Base-by-base conservation (phyloP, 1,140 invertebrate genomes). In the Araneus ventricosus region DNA sequence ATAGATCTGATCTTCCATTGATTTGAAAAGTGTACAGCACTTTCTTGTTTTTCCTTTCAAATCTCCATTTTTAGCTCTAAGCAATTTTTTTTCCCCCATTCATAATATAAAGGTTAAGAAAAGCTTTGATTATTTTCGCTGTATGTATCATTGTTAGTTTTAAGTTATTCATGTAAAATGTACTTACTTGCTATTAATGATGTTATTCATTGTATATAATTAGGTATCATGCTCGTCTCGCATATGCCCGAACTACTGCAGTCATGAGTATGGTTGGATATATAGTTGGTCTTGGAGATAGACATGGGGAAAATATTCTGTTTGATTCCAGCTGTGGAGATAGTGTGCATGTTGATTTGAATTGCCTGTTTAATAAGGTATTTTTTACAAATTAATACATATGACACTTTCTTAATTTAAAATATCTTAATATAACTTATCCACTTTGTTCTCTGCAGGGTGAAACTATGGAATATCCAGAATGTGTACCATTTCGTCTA, bases 211-310 rank as follows among this genome's bases (percentile, higher is more conserved):
- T 52, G n/a, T n/a, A n/a, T n/a, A 52, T 52, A 52, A 52, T 52
- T 34, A 94, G 94, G 94, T 94, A 94, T 85, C 92, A 88, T 57
- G 99, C 99, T 0, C 96, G 99, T 92, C 97, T 97, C 10, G 97
- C 97, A 0, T 99, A 98, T 95, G 97, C 98, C 86, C 96, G 98
- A 93, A 99, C 99, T 10, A 97, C 97, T 22, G 99, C 99, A 75
- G 99, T 99, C 0, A 99, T 99, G 97, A 99, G 98, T 1, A 99
- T 99, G 96, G 98, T 99, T 80, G 99, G 99, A 61, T 99, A 99
- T 95, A 98, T 99, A 92, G 96, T 99, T 34, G 99, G 99, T 10
- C 96, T 99, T 3, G 99, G 99, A 8, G 99, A 99, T 96, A 96
- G 99, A 37, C 99, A 99, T 95, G 98, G 98, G 3, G 99, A 99